phyloP scores from a whole-genome alignment of 2,888 invertebrate genomes.

The Epirrhoe tristata region DNA sequence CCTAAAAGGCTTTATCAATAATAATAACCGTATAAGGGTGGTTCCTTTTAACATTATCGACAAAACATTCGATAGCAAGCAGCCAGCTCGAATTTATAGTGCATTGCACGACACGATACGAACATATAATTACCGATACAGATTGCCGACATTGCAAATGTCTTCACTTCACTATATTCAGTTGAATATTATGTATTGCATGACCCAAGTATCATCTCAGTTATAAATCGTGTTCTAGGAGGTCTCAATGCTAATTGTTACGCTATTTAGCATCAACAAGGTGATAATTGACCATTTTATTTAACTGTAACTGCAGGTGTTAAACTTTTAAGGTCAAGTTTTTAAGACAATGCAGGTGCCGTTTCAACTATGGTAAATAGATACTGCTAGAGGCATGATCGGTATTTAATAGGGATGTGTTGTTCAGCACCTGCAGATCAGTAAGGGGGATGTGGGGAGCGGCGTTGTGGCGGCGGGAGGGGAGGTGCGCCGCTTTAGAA shows the following conservation, averaged over 20 bases:
- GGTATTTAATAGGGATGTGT: slow-evolving; percentile 84
- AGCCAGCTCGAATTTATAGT: slow-evolving; percentile 6
- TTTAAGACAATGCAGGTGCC: slow-evolving; percentile 82
- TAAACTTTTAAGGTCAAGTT: slow-evolving; percentile 71
- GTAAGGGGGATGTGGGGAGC: slow-evolving; percentile 66
- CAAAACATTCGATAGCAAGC: slow-evolving; percentile 22
- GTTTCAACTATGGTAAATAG: slow-evolving; percentile 79
- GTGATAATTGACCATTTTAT: slow-evolving; percentile 63
- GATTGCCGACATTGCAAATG: slow-evolving; percentile 18
- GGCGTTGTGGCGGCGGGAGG: slow-evolving; percentile 60
- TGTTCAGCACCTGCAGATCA: slow-evolving; percentile 81
- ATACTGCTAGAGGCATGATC: slow-evolving; percentile 81
- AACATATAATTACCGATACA: slow-evolving; percentile 10
- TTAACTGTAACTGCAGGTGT: slow-evolving; percentile 73
- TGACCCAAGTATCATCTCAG: slow-evolving; percentile 11
- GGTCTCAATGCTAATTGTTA: slow-evolving; percentile 51
- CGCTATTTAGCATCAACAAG: slow-evolving; percentile 53
- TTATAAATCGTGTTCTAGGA: slow-evolving; percentile 36
- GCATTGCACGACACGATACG: slow-evolving; percentile 19
- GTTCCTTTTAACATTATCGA: slow-evolving; percentile 17
- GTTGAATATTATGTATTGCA: slow-evolving; percentile 12
- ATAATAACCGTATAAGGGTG: slow-evolving; percentile 15
- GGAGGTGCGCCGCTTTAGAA: slow-evolving; percentile 83
- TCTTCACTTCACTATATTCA: slow-evolving; percentile 15
- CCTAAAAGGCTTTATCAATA: slow-evolving; percentile 19